phyloP scores from a whole-genome alignment of 2,888 invertebrate genomes.

The Pyrocoelia pectoralis region DNA sequence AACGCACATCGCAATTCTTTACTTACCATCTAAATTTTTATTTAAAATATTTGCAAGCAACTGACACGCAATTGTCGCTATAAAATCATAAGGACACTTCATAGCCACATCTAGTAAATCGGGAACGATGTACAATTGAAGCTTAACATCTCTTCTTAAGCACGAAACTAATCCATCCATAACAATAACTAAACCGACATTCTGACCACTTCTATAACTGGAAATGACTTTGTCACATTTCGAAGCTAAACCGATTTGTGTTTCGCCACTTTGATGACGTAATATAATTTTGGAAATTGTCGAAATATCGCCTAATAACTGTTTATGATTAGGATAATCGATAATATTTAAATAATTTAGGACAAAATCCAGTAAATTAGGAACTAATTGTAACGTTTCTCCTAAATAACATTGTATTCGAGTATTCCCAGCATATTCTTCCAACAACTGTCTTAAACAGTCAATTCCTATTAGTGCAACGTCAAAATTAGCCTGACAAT shows the following conservation, averaged over 20 bases:
- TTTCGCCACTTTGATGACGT: constrained; percentile 56
- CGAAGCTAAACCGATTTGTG: constrained; percentile 60
- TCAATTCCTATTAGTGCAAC: constrained; percentile 45
- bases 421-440: constrained; percentile 36
- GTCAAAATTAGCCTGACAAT: constrained; percentile 46
- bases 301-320: constrained; percentile 56
- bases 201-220: constrained; percentile 52
- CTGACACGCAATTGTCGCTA: constrained; percentile 61
- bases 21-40: constrained; percentile 56
- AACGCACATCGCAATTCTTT: background rate
- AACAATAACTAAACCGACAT: constrained; percentile 58
- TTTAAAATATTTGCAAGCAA: constrained; percentile 68
- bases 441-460: constrained; percentile 14
- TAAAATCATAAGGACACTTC: constrained; percentile 5
- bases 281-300: constrained; percentile 60
- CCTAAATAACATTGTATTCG: constrained; percentile 58
- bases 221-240: constrained; percentile 52
- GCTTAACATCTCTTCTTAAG: constrained; percentile 58
- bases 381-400: constrained; percentile 57
- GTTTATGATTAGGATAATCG: constrained; percentile 36
- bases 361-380: constrained; percentile 56
- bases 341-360: constrained; percentile 26
- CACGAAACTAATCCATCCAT: constrained; percentile 65
- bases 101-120: constrained; percentile 54
- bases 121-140: constrained; percentile 48